phyloP scores from a whole-genome alignment of 2,888 invertebrate genomes.

The Rhorus exstirpatorius region DNA sequence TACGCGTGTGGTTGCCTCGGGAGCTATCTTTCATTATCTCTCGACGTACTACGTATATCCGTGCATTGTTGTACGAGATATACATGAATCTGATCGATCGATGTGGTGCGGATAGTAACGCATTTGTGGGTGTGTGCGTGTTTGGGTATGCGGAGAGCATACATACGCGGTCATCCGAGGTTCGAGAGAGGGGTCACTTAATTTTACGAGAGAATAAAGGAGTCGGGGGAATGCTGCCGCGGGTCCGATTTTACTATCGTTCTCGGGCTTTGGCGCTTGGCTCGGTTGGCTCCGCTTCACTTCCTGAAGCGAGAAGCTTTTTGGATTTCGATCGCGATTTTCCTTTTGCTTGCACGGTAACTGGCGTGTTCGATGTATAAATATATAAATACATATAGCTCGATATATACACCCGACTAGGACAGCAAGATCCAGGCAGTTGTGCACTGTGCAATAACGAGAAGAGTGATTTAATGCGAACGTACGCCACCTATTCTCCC shows the following conservation, averaged over 20 bases:
- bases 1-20: too few relatives aligned
- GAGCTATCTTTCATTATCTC: too few relatives aligned
- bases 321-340: slow-evolving; percentile 4
- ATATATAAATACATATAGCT: too few relatives aligned
- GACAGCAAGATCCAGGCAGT: slow-evolving; percentile 16
- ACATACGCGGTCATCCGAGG: slow-evolving; percentile 21
- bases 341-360: not conserved
- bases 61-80: too few relatives aligned
- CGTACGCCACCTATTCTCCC: slow-evolving; percentile 51
- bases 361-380: not conserved
- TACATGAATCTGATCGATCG: too few relatives aligned
- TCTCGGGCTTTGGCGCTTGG: slow-evolving; percentile 3
- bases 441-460: slow-evolving; percentile 67
- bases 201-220: slow-evolving; percentile 60
- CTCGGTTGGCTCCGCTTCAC: slow-evolving; percentile 48
- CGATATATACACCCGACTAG: slow-evolving; percentile 34
- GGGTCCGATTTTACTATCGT: slow-evolving; percentile 36
- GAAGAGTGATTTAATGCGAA: slow-evolving; percentile 69
- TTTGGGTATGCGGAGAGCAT: not conserved
- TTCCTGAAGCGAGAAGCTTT: slow-evolving; percentile 40
- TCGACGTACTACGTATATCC: too few relatives aligned
- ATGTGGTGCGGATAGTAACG: slow-evolving; percentile 2
- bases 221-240: not conserved
- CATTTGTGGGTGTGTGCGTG: not conserved
- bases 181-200: slow-evolving; percentile 43